A percentile compares a stretch with the other conserved stretches of the same genome.
Evolutionary conservation across 2,888 invertebrate genomes (phyloP).

Genomic region (Himalopsyche kuldschensis): DNA sequence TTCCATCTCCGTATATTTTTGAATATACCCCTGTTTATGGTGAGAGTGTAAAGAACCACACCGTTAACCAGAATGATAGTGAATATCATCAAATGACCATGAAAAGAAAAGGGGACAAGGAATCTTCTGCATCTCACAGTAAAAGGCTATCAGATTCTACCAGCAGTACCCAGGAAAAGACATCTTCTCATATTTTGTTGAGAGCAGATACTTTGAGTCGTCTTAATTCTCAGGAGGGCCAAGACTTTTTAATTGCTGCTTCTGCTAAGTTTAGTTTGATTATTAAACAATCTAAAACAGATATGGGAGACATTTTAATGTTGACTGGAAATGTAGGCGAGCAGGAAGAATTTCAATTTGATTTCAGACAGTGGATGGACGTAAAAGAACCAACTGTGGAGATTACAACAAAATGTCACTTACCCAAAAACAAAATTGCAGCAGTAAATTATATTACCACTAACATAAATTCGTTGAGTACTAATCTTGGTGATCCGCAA

Average conservation of each 20-base stretch:
- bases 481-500: constrained; percentile 57
- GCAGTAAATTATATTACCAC: constrained; percentile 47
- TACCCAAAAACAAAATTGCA: constrained; percentile 50
- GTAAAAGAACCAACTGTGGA: neutral
- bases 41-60: constrained; percentile 42
- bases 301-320: neutral
- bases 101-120: constrained; percentile 49
- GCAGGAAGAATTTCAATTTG: constrained; percentile 16
- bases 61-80: constrained; percentile 48
- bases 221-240: neutral
- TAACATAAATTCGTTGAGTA: constrained; percentile 50
- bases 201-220: neutral
- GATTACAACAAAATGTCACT: constrained; percentile 18
- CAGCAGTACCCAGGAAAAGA: neutral
- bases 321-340: constrained; percentile 8
- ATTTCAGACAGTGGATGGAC: constrained; percentile 20
- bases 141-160: neutral
- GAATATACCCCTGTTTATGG: constrained; percentile 30
- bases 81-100: constrained; percentile 59
- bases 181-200: neutral
- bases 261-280: neutral
- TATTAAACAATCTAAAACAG: neutral
- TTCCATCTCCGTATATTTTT: constrained; percentile 22
- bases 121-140: neutral
- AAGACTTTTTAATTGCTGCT: neutral